Conservation (phyloP, 2,113 vertebrate genomes). For the Oncorhynchus tshawytscha region DNA sequence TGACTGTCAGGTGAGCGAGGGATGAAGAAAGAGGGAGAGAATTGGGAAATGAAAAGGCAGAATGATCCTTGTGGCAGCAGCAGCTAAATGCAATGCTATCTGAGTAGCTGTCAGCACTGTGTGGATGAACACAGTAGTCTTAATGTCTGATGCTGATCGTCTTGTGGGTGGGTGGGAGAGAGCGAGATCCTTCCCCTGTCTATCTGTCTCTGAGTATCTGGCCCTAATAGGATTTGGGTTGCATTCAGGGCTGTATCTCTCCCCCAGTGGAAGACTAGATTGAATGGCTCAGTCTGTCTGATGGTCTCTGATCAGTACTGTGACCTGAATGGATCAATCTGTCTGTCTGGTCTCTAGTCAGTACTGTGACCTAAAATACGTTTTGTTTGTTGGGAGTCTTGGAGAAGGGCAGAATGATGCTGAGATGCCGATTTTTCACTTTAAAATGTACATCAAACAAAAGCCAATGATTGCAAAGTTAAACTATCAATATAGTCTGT, state of each 20-base stretch:
- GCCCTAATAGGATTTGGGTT: neutral
- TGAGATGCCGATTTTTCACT: too few relatives aligned
- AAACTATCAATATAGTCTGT: neutral
- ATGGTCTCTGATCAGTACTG: too few relatives aligned
- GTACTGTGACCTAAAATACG: neutral
- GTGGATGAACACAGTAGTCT: too few relatives aligned
- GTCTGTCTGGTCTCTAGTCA: neutral
- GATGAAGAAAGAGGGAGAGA: too few relatives aligned
- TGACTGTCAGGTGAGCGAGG: too few relatives aligned
- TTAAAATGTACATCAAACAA: too few relatives aligned
- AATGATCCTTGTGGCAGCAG: too few relatives aligned
- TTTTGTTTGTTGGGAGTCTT: neutral
- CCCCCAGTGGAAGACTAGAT: neutral
- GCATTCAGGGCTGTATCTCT: neutral
- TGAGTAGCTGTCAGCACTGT: too few relatives aligned
- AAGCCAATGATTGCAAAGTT: neutral
- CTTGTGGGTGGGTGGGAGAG: neutral
- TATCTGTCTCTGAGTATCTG: neutral
- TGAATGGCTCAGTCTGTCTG: neutral
- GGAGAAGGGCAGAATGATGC: neutral
- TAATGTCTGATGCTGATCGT: too few relatives aligned
- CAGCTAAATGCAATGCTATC: too few relatives aligned
- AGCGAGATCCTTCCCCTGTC: constrained; percentile 24
- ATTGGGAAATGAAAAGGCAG: too few relatives aligned
- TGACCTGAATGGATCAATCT: too few relatives aligned